phyloP scores from a whole-genome alignment of 2,888 invertebrate genomes.

The Stenurella melanura region DNA sequence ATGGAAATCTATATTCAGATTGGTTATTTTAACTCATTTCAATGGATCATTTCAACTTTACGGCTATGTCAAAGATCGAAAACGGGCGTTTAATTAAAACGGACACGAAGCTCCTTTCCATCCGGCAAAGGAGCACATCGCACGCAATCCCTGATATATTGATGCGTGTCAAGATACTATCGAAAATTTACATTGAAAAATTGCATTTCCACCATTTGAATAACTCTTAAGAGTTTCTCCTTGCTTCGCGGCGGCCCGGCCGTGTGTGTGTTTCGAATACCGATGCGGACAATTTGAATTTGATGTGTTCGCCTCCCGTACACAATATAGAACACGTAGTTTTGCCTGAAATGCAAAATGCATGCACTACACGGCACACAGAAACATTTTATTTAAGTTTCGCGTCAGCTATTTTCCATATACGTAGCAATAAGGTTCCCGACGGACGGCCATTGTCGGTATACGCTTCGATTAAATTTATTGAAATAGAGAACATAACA shows the following conservation, averaged over 20 bases:
- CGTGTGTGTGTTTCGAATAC: conserved; percentile 55
- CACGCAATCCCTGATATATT: conserved; percentile 51
- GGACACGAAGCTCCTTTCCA: conserved; percentile 10
- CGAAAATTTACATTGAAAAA: conserved; percentile 60
- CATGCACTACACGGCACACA: conserved; percentile 18
- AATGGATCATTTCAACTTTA: not conserved
- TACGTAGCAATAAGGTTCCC: conserved; percentile 11
- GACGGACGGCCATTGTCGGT: not conserved
- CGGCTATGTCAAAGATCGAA: conserved; percentile 1
- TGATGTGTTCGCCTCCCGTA: conserved; percentile 50
- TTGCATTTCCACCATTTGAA: conserved; percentile 60
- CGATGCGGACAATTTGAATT: conserved; percentile 58
- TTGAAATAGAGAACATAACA: no score
- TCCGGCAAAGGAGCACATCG: conserved; percentile 38
- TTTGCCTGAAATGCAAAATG: conserved; percentile 37
- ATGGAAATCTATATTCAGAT: no score
- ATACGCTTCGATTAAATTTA: not conserved
- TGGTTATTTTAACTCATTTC: no score
- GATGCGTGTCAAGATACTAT: conserved; percentile 55
- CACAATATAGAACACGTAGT: conserved; percentile 31
- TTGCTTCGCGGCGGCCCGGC: conserved; percentile 42
- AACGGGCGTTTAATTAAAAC: conserved; percentile 31
- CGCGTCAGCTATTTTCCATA: conserved; percentile 20
- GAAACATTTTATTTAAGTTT: conserved; percentile 31
- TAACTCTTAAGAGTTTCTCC: conserved; percentile 55